A percentile compares a stretch with the other conserved stretches of the same genome.
phyloP scores from a whole-genome alignment of 2,797 vertebrate species.

The Triplophysa yarkandensis region DNA sequence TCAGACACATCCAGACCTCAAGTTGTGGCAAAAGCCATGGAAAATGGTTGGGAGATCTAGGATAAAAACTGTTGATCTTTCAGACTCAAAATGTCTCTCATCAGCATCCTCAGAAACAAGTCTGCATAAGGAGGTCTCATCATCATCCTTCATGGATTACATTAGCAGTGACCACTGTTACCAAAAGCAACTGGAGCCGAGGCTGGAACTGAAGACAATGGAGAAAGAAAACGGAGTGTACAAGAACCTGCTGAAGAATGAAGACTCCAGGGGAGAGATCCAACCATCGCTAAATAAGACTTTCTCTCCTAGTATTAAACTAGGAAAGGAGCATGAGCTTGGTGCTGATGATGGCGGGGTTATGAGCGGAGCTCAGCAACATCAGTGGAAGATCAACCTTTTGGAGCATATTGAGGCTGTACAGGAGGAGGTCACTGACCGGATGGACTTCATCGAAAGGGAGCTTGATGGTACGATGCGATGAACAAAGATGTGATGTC shows the following conservation, averaged over 20 bases:
- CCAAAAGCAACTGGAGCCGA: conserved; percentile 95
- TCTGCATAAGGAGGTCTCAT: conserved; percentile 66
- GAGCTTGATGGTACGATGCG: conserved; percentile 86
- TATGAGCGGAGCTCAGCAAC: conserved; percentile 69
- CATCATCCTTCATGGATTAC: conserved; percentile 87
- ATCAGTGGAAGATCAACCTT: conserved; percentile 93
- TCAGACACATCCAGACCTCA: conserved; percentile 88
- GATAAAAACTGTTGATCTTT: conserved; percentile 65
- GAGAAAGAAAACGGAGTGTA: conserved; percentile 86
- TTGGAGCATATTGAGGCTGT: conserved; percentile 90
- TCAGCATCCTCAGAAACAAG: conserved; percentile 75
- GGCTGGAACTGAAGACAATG: conserved; percentile 90
- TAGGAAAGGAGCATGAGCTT: not conserved
- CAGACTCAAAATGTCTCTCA: conserved; percentile 60
- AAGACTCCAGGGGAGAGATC: conserved; percentile 74
- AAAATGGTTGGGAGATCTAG: conserved; percentile 81
- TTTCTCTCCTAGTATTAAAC: conserved; percentile 66
- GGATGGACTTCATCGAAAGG: conserved; percentile 97
- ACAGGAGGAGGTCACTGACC: conserved; percentile 90
- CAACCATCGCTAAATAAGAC: conserved; percentile 67
- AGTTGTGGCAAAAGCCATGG: conserved; percentile 94
- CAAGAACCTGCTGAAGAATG: conserved; percentile 82
- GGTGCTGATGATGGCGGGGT: conserved; percentile 37
- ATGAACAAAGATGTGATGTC: not conserved
- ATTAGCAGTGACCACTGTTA: conserved; percentile 97